Evolutionary conservation across 2,113 vertebrate genomes (phyloP), one percentile per base, ranked within the genome.

Genomic region (Microcebus ravelobensis): DNA sequence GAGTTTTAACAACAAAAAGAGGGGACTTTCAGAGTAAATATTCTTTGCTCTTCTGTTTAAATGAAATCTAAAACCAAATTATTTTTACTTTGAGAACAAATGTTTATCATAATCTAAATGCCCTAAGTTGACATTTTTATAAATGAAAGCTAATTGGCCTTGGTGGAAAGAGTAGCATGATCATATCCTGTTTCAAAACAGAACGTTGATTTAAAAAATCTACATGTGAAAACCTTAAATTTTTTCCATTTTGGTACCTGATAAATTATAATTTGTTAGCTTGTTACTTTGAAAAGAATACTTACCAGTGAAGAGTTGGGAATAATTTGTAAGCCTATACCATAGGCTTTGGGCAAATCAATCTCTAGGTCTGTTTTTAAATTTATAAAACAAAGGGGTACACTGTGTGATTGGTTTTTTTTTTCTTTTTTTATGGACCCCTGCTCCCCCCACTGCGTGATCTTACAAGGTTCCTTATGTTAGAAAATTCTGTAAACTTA

Each of bases 21-120:
- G 63, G 55, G 74, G 18, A 11, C 42, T 84, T 86, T 87, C 5
- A 82, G 63, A 83, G 81, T 94, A 91, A 94, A 79, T 93, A 95
- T 57, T 95, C 71, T 88, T 94, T 95, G 42, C 84, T 76, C 42
- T 91, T 97, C 55, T 95, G 57, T 94, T 93, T 93, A 95, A 79
- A 34, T 77, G 57, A 86, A 96, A 94, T 50, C 88, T 82, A 93
- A 96, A 88, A 42, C 89, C 34, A 17, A 39, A 97, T 94, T 95
- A 95, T 96, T 97, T 93, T 96, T 94, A 71, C 81, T 74, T 97
- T 87, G 73, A 95, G 82, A 89, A 59, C 57, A 93, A 95, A 83
- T 95, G 52, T 86, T 90, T 92, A 73, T 91, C 48, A 73, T 96
- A 91, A 91, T 87, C 65, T 91, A 74, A 85, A 25, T 89, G 57